Conservation (phyloP, 2,888 invertebrate genomes). For the Xestia c-nigrum region DNA sequence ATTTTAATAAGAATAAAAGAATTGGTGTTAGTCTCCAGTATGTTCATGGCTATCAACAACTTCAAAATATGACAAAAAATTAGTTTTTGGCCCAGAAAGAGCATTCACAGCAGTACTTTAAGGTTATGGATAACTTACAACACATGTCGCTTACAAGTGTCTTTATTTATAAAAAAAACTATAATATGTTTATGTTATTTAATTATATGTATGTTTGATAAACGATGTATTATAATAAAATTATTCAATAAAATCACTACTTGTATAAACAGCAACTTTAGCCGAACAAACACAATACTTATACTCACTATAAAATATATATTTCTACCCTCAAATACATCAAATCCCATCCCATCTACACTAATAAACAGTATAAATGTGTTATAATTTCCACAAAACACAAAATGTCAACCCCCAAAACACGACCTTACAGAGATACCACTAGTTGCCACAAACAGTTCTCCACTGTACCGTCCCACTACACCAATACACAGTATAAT, state of each 20-base stretch:
- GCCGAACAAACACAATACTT: not conserved
- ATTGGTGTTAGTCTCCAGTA: not conserved
- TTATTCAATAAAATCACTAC: not conserved
- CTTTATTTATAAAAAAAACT: not conserved
- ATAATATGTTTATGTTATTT: not conserved
- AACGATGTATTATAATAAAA: not conserved
- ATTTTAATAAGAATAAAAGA: not conserved
- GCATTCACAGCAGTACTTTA: constrained; percentile 4
- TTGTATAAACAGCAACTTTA: not conserved
- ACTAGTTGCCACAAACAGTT: not conserved
- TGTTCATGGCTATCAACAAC: constrained; percentile 1
- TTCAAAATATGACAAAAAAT: not conserved
- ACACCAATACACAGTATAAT: not conserved
- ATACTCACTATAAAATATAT: too few species aligned
- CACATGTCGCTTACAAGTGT: constrained; percentile 7
- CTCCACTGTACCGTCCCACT: not conserved
- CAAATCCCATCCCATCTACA: not conserved
- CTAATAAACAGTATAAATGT: not conserved
- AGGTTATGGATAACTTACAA: constrained; percentile 20
- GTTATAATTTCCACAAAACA: not conserved
- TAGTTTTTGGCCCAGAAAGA: not conserved
- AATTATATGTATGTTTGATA: not conserved
- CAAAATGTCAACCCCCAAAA: not conserved
- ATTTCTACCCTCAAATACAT: too few species aligned
- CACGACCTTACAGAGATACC: not conserved